Base-by-base conservation (phyloP, 2,888 invertebrate species). In the Crepidodera aurea region DNA sequence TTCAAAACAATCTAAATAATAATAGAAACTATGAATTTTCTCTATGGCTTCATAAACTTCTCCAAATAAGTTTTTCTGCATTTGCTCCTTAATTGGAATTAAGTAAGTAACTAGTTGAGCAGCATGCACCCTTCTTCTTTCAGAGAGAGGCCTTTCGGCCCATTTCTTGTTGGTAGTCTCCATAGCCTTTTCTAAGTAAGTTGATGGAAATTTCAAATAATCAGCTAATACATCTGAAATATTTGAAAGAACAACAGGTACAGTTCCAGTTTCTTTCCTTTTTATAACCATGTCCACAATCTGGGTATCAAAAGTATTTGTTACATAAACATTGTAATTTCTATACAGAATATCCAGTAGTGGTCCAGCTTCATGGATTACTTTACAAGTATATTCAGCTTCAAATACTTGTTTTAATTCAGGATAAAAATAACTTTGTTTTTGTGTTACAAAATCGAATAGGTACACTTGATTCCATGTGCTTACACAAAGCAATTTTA, bases 381-480 rank as follows among this genome's bases (percentile, higher is more conserved):
- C 69, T 60, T 73, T 73, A 13, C 67, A 67, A 5, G 69, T 60
- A 54, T 58, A 68, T 37, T 68, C 67, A 6, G 66, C 66, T 62
- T 71, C 70, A 19, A 73, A 64, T 8, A 73, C 65, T 7, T 67
- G 62, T 57, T 69, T 71, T 4, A 72, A 27, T 63, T 70, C 72
- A 8, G 66, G 66, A 51, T 71, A 70, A 19, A 71, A 60, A 39
- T 66, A 53, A 8, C 64, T 53, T 18, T 67, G 62, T 27, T 63
- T 64, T 25, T 66, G 39, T 60, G 65, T 58, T 4, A 50, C 46
- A 32, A 72, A 50, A 61, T 72, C 70, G 56, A 72, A 69, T 15
- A 71, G 48, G 42, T 67, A 72, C 1, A 68, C 67, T 60, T 71
- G 66, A 32, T 70, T 65, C 69, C 71, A 71, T 6, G 69, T 66